A percentile compares a stretch with the other conserved stretches of the same genome.
Conservation (phyloP, 2,888 invertebrate genomes). For the Polyommatus iphigenia region DNA sequence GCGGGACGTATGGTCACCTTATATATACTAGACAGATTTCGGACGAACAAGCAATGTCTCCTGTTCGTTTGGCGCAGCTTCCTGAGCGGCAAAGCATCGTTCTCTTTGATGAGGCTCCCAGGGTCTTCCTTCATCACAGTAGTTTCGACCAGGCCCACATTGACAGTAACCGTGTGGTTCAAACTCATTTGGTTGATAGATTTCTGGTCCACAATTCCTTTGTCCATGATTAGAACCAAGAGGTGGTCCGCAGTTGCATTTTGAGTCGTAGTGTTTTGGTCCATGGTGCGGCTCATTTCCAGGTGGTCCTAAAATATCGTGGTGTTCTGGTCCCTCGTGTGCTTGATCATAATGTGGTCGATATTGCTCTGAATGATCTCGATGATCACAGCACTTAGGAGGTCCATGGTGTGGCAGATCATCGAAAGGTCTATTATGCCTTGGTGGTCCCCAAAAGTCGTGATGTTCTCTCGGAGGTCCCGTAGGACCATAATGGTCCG, state of each 20-base stretch:
- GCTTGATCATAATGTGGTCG: neutral
- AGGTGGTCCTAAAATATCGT: neutral
- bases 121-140: neutral
- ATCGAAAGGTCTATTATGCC: neutral
- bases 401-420: neutral
- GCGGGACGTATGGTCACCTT: too few species aligned
- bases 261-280: neutral
- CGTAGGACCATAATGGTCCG: too few species aligned
- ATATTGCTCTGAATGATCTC: neutral
- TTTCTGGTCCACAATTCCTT: neutral
- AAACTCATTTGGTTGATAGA: neutral
- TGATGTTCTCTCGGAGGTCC: neutral
- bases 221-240: neutral
- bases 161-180: neutral
- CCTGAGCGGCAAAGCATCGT: neutral
- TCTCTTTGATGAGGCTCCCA: neutral
- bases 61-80: neutral
- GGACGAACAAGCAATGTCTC: slow-evolving; percentile 35
- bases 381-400: neutral
- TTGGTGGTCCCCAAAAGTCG: neutral
- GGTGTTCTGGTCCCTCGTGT: neutral
- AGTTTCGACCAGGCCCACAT: neutral
- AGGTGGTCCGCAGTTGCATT: neutral
- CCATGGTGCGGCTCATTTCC: neutral
- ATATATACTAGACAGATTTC: slow-evolving; percentile 32